Percentiles rank a stretch among this genome's conserved stretches.
Conservation (phyloP, 2,888 invertebrate genomes). For the Plebejus melissa region DNA sequence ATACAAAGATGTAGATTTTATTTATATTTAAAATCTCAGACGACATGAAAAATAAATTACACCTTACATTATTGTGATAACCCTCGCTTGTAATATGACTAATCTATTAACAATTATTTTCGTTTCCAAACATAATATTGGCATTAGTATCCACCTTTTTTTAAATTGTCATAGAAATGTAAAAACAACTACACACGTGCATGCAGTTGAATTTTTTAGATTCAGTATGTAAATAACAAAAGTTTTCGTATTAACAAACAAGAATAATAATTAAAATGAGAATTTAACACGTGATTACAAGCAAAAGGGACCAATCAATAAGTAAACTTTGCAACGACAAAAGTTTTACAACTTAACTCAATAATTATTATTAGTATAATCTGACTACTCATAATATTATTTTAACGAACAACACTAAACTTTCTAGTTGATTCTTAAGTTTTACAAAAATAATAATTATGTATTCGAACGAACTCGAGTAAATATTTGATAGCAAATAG, state of each 20-base stretch:
- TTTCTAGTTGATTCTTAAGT: conserved; percentile 60
- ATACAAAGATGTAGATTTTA: conserved; percentile 64
- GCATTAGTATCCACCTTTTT: conserved; percentile 19
- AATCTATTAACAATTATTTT: conserved; percentile 62
- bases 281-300: conserved; percentile 67
- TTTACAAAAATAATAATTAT: conserved; percentile 54
- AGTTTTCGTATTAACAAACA: conserved; percentile 55
- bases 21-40: conserved; percentile 47
- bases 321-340: conserved; percentile 55
- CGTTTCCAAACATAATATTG: conserved; percentile 21
- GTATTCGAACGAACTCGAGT: conserved; percentile 38
- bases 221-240: conserved; percentile 62
- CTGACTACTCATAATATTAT: conserved; percentile 52
- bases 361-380: conserved; percentile 34
- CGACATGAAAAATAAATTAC: conserved; percentile 44
- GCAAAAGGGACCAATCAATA: conserved; percentile 77
- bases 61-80: conserved; percentile 64
- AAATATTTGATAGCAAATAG: conserved; percentile 55
- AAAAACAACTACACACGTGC: conserved; percentile 28
- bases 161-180: conserved; percentile 12
- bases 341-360: conserved; percentile 50
- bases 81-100: conserved; percentile 79
- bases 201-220: conserved; percentile 40
- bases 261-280: conserved; percentile 48
- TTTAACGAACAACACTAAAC: conserved; percentile 51